phyloP scores from a whole-genome alignment of 1,140 invertebrate species.

The Linepithema humile region DNA sequence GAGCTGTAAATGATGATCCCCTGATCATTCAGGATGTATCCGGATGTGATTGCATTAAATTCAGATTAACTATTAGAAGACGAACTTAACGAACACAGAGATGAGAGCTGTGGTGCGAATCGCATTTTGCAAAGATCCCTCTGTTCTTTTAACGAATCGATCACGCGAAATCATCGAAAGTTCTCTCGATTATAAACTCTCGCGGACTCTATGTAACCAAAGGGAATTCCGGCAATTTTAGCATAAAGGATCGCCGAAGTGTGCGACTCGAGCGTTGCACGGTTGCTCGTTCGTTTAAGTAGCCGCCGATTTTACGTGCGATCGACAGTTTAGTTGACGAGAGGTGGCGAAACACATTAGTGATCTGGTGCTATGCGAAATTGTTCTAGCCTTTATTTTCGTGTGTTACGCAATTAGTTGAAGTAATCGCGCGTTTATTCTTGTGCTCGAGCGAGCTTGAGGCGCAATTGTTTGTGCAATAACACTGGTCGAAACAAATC shows the following conservation, averaged over 20 bases:
- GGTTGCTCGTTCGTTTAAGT: slow-evolving; percentile 35
- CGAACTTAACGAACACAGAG: neutral
- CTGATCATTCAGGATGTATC: neutral
- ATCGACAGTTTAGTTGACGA: slow-evolving; percentile 33
- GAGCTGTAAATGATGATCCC: too few species aligned
- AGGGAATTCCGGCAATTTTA: slow-evolving; percentile 28
- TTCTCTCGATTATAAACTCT: slow-evolving; percentile 12
- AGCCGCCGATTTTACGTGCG: slow-evolving; percentile 51
- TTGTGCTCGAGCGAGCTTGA: slow-evolving; percentile 58
- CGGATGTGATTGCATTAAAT: slow-evolving; percentile 1
- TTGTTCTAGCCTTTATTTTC: slow-evolving; percentile 60
- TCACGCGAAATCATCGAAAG: slow-evolving; percentile 12
- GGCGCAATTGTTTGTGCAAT: slow-evolving; percentile 48
- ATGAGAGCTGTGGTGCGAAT: neutral
- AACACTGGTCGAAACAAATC: slow-evolving; percentile 29
- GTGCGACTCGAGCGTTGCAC: slow-evolving; percentile 37
- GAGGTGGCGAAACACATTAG: slow-evolving; percentile 16
- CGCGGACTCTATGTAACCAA: slow-evolving; percentile 29
- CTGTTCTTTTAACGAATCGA: slow-evolving; percentile 36
- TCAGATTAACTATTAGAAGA: neutral
- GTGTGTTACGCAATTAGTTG: slow-evolving; percentile 48
- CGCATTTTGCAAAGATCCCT: neutral
- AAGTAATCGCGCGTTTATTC: slow-evolving; percentile 49
- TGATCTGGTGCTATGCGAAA: slow-evolving; percentile 66
- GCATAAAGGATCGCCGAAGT: slow-evolving; percentile 37